These are phyloP conservation scores for Microtus montanus DNA, from an alignment of 2,113 vertebrate genomes.

Conservation along the genomic window DNA sequence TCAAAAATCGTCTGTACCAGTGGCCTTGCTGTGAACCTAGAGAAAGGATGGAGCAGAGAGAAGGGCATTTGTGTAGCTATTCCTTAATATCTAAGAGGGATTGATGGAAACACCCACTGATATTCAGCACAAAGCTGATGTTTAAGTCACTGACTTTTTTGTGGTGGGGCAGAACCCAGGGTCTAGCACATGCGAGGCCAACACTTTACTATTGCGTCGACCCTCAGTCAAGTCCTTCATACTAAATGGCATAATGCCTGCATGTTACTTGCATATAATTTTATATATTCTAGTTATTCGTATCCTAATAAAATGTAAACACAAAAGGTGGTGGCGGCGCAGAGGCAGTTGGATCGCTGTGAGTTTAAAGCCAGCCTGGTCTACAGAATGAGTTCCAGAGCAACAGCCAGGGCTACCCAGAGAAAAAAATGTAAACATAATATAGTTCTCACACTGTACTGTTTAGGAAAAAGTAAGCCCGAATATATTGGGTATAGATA, in stretches of 20 bases:
- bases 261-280: not conserved
- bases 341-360: not conserved
- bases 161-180: not conserved
- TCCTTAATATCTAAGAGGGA: not conserved
- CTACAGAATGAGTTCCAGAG: not conserved
- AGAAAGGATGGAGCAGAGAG: not conserved
- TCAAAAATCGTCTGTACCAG: slow-evolving; percentile 95
- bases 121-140: not conserved
- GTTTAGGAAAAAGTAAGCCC: not conserved
- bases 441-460: not conserved
- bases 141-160: not conserved
- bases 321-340: not conserved
- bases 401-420: not conserved
- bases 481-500: not conserved
- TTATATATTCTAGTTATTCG: not conserved
- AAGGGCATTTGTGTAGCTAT: not conserved
- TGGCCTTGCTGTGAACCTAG: slow-evolving; percentile 95
- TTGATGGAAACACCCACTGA: not conserved
- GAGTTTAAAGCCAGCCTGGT: not conserved
- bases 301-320: not conserved
- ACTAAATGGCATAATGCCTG: not conserved
- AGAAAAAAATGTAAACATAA: not conserved
- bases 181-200: not conserved
- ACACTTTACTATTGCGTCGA: not conserved
- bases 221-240: not conserved